These are phyloP conservation scores for Drosophila hamatofila DNA, from an alignment of 2,888 invertebrate genomes.

Conservation along the genomic window DNA sequence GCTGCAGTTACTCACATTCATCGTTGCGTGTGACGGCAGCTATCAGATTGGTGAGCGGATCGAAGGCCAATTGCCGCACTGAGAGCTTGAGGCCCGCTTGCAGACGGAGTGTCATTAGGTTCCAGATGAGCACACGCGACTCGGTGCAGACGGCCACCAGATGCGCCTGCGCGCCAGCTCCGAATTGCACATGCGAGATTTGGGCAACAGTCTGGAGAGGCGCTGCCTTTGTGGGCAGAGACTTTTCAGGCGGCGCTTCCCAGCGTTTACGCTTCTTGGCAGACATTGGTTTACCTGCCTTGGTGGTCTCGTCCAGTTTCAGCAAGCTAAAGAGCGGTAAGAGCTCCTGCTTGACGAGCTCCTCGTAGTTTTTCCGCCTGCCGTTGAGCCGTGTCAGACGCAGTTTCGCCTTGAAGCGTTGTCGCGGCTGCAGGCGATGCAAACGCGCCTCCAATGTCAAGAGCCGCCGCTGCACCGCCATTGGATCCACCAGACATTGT, in stretches of 20 bases:
- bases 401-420: constrained; percentile 83
- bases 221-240: neutral
- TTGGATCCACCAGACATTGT: constrained; percentile 41
- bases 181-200: constrained; percentile 83
- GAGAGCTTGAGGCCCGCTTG: constrained; percentile 86
- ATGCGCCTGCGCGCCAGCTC: constrained; percentile 81
- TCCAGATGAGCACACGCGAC: constrained; percentile 88
- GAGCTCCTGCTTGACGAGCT: constrained; percentile 63
- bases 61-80: constrained; percentile 86
- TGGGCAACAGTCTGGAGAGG: constrained; percentile 68
- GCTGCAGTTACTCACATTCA: constrained; percentile 86
- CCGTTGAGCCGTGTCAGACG: constrained; percentile 63
- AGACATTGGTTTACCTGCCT: constrained; percentile 4
- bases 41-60: constrained; percentile 88
- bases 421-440: constrained; percentile 61
- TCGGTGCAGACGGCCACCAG: constrained; percentile 85
- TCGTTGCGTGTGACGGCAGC: constrained; percentile 88
- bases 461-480: constrained; percentile 13
- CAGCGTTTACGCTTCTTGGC: constrained; percentile 24
- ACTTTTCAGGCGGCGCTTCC: neutral
- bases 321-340: constrained; percentile 75
- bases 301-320: constrained; percentile 58
- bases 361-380: constrained; percentile 60
- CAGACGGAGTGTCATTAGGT: constrained; percentile 88
- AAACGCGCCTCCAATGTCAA: constrained; percentile 57